phyloP scores from a whole-genome alignment of 2,797 vertebrate genomes.

The Microhierax caerulescens region DNA sequence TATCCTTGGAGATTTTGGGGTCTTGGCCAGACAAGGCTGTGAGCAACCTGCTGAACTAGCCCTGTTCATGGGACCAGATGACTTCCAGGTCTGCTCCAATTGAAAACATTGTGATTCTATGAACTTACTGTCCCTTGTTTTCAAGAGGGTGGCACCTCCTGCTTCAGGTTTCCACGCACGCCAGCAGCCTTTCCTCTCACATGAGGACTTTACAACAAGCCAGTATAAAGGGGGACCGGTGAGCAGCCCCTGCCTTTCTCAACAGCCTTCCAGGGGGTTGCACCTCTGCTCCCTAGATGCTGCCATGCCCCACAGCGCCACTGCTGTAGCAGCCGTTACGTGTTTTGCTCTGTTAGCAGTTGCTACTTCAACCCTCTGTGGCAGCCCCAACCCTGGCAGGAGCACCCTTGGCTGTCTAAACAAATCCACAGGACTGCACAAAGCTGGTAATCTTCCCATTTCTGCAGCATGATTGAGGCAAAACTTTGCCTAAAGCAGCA shows the following conservation, averaged over 20 bases:
- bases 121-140: background rate
- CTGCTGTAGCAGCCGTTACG: accelerated
- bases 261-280: background rate
- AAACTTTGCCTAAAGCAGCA: background rate
- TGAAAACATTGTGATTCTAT: accelerated
- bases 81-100: background rate
- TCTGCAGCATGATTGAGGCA: background rate
- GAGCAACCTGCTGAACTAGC: background rate
- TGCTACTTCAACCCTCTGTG: background rate
- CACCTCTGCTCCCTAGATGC: background rate
- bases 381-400: background rate
- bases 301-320: background rate
- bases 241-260: background rate
- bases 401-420: background rate
- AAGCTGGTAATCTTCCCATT: background rate
- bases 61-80: background rate
- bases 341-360: background rate
- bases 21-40: background rate
- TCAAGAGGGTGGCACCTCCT: background rate
- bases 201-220: background rate
- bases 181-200: background rate
- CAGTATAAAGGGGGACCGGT: background rate
- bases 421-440: background rate
- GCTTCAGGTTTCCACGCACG: background rate
- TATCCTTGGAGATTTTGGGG: accelerated